Percentiles rank a stretch among this genome's conserved stretches.
These are phyloP conservation scores for Nezara viridula DNA, from an alignment of 2,888 invertebrate genomes.

Conservation along the genomic window DNA sequence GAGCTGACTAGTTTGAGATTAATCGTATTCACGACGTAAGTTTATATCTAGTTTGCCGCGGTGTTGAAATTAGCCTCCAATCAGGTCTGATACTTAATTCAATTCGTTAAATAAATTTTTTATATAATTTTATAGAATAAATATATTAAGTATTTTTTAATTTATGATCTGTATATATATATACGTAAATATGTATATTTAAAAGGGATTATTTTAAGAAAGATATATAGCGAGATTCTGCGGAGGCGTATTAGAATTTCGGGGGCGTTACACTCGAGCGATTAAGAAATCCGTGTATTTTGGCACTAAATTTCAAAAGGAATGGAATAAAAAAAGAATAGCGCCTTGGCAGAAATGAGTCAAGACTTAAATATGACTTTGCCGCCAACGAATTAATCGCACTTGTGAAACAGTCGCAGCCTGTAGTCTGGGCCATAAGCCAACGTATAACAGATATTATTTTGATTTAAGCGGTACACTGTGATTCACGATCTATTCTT, in stretches of 20 bases:
- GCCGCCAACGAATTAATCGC: conserved; percentile 16
- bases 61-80: too few species aligned
- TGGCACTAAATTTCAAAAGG: conserved; percentile 35
- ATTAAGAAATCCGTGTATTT: conserved; percentile 7
- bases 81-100: too few species aligned
- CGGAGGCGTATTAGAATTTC: not conserved
- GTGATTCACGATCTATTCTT: conserved; percentile 6
- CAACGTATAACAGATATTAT: conserved; percentile 25
- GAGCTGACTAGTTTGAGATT: too few species aligned
- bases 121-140: too few species aligned
- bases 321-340: not conserved
- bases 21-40: too few species aligned
- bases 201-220: not conserved
- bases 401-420: not conserved
- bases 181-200: not conserved
- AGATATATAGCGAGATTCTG: not conserved
- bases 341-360: not conserved
- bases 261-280: not conserved
- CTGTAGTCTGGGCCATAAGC: not conserved
- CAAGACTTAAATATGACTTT: conserved; percentile 7
- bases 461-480: conserved; percentile 3
- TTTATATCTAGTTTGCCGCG: too few species aligned
- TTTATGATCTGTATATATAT: not conserved
- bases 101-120: too few species aligned
- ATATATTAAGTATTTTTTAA: too few species aligned